Percentiles rank a stretch among this genome's conserved stretches.
These are phyloP conservation scores for Sternotherus odoratus DNA, from an alignment of 2,797 vertebrate genomes.

Conservation along the genomic window DNA sequence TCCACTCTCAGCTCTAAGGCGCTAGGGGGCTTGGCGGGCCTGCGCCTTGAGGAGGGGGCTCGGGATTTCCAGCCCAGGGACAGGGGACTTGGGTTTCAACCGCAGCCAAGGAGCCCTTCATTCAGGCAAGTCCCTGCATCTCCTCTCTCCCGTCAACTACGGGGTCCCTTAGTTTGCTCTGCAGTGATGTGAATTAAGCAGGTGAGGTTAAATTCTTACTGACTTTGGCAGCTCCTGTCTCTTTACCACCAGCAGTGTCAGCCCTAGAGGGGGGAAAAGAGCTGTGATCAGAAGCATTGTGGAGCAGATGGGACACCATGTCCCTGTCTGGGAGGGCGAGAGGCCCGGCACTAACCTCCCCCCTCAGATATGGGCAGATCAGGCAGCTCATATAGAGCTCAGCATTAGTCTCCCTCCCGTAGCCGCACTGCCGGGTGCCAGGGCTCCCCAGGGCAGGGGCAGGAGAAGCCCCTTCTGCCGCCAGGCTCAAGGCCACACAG, in stretches of 20 bases:
- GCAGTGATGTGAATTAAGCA: slow-evolving; percentile 87
- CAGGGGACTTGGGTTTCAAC: not conserved
- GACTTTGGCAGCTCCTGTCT: slow-evolving; percentile 99
- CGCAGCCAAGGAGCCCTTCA: not conserved
- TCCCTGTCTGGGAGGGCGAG: not conserved
- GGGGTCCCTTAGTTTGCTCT: slow-evolving; percentile 66
- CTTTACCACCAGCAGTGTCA: slow-evolving; percentile 95
- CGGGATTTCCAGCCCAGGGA: not conserved
- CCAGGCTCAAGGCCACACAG: not conserved
- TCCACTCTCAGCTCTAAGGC: not conserved
- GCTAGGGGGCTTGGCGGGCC: not conserved
- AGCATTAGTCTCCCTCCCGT: not conserved
- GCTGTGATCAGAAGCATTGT: not conserved
- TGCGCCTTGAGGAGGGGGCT: not conserved
- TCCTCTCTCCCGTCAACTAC: not conserved
- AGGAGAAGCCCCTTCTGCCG: not conserved
- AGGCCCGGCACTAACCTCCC: not conserved
- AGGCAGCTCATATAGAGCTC: not conserved
- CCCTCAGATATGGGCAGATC: too few species aligned
- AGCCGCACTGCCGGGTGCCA: not conserved
- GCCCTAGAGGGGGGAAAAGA: slow-evolving; percentile 78
- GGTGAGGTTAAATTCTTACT: slow-evolving; percentile 98
- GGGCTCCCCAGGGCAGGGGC: too few species aligned
- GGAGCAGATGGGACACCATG: not conserved
- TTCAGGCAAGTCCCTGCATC: not conserved